Conservation (phyloP, 2,888 invertebrate species). For the Melieria crassipennis region DNA sequence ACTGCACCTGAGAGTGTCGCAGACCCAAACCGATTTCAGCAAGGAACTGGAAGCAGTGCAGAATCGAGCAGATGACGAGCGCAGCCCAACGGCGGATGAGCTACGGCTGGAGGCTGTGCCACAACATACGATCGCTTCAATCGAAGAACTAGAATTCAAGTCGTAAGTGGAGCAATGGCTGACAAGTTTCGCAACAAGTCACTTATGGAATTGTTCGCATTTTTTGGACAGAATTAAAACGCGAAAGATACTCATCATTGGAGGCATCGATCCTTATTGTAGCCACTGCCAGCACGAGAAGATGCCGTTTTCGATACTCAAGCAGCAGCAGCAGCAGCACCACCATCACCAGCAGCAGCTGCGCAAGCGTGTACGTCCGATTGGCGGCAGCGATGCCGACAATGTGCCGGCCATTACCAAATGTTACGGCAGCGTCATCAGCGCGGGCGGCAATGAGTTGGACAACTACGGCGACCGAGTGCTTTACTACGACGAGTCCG, state of each 20-base stretch:
- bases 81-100: no score
- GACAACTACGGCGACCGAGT: slow-evolving; percentile 70
- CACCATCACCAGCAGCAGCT: slow-evolving; percentile 13
- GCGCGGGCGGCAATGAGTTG: slow-evolving; percentile 26
- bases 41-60: no score
- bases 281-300: slow-evolving; percentile 41
- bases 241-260: slow-evolving; percentile 70
- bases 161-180: no score
- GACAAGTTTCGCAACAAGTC: no score
- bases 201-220: no score
- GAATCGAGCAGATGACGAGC: no score
- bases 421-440: slow-evolving; percentile 5
- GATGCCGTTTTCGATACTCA: slow-evolving; percentile 16
- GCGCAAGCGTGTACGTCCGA: slow-evolving; percentile 33
- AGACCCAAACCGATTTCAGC: no score
- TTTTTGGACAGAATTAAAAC: slow-evolving; percentile 39
- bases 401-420: neutral
- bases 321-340: slow-evolving; percentile 30
- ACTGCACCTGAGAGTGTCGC: no score
- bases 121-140: no score
- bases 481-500: slow-evolving; percentile 69
- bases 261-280: slow-evolving; percentile 75
- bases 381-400: slow-evolving; percentile 32
- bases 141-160: no score
- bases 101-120: no score